phyloP scores from a whole-genome alignment of 2,888 invertebrate genomes.

The Troides aeacus region DNA sequence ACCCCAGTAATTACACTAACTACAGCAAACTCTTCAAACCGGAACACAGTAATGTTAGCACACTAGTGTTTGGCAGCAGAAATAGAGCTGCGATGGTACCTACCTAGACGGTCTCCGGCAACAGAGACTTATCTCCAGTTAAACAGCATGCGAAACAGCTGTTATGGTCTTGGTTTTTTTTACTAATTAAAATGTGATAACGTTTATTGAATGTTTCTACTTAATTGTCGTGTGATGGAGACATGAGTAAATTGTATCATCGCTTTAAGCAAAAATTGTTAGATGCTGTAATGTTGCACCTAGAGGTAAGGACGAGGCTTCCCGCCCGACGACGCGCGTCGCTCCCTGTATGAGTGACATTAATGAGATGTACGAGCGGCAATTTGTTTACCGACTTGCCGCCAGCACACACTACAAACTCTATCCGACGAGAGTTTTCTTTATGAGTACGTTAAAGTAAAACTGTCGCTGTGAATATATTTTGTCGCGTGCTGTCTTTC shows the following conservation, averaged over 20 bases:
- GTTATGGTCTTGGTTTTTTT: too few species aligned
- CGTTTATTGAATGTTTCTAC: background rate
- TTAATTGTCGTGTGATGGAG: background rate
- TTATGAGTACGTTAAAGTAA: constrained; percentile 9
- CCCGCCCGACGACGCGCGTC: constrained; percentile 33
- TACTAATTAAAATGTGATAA: background rate
- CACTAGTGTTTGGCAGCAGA: too few species aligned
- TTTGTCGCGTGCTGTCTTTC: background rate
- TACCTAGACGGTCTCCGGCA: too few species aligned
- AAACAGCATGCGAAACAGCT: too few species aligned
- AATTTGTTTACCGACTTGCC: constrained; percentile 55
- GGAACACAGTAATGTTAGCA: too few species aligned
- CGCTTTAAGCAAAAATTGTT: constrained; percentile 29
- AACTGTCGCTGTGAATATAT: background rate
- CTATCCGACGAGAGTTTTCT: constrained; percentile 14
- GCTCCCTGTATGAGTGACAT: constrained; percentile 39
- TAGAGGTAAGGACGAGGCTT: constrained; percentile 31
- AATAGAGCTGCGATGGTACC: too few species aligned
- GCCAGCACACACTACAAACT: constrained; percentile 41
- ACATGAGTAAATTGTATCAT: constrained; percentile 17
- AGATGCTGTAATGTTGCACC: constrained; percentile 36
- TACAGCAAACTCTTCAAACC: too few species aligned
- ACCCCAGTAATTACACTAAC: too few species aligned
- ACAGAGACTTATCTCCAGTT: too few species aligned
- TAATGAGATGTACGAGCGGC: constrained; percentile 56